phyloP scores from a whole-genome alignment of 2,888 invertebrate genomes.

The Drosophila stalkeri region DNA sequence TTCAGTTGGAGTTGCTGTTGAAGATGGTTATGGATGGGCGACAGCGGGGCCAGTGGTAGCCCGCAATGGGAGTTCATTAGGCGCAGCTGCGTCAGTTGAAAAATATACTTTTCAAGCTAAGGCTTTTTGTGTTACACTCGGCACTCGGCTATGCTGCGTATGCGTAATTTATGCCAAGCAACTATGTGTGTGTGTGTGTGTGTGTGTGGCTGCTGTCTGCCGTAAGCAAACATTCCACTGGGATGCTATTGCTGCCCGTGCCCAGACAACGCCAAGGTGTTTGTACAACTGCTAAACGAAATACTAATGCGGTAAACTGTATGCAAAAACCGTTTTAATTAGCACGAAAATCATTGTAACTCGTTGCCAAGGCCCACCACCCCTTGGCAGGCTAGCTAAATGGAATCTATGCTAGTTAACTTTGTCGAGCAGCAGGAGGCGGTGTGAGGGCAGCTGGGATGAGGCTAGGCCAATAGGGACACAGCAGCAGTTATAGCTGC shows the following conservation, averaged over 20 bases:
- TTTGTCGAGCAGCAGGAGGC: not conserved
- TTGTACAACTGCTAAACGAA: constrained; percentile 77
- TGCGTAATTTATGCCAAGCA: constrained; percentile 71
- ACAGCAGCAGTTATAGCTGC: not conserved
- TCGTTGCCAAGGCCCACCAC: constrained; percentile 57
- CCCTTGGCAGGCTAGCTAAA: not conserved
- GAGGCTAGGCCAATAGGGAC: constrained; percentile 1
- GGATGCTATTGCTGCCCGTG: constrained; percentile 16
- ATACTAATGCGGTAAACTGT: constrained; percentile 81
- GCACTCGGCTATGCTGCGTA: constrained; percentile 56
- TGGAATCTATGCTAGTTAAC: constrained; percentile 27
- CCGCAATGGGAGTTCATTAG: constrained; percentile 74
- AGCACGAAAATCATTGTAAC: constrained; percentile 81
- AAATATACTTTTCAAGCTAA: constrained; percentile 62
- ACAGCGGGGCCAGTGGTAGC: constrained; percentile 28
- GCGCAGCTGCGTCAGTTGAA: constrained; percentile 60
- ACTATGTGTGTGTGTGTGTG: constrained; percentile 4
- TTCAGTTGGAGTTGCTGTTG: constrained; percentile 7
- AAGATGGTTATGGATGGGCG: constrained; percentile 17
- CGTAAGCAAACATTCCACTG: constrained; percentile 53
- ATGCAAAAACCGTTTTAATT: constrained; percentile 83
- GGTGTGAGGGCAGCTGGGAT: no score
- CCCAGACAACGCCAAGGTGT: constrained; percentile 64
- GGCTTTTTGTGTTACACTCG: constrained; percentile 43
- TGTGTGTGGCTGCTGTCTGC: constrained; percentile 17